phyloP scores from a whole-genome alignment of 2,888 invertebrate species.

The Drosophila cognata region DNA sequence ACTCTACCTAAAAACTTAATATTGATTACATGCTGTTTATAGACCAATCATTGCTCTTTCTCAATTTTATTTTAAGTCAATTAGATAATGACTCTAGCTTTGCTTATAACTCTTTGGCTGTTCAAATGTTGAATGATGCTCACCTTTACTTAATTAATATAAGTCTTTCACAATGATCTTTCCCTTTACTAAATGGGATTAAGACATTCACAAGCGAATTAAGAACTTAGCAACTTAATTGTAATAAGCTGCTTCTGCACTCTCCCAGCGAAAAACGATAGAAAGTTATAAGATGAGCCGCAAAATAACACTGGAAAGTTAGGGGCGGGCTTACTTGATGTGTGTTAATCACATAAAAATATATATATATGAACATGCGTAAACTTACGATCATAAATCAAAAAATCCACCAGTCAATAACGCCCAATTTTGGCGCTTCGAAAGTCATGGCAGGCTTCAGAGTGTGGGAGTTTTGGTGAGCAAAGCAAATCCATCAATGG shows the following conservation, averaged over 20 bases:
- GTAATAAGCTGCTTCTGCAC: background rate
- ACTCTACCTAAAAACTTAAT: background rate
- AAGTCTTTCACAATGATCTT: background rate
- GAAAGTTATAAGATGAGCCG: conserved; percentile 35
- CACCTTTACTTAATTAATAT: background rate
- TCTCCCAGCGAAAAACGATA: background rate
- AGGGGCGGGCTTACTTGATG: conserved; percentile 8
- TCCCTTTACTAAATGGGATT: background rate
- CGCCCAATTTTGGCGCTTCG: conserved; percentile 53
- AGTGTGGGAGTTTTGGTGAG: conserved; percentile 60
- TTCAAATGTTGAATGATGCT: background rate
- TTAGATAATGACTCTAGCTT: no score
- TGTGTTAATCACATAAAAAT: conserved; percentile 55
- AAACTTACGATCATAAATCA: conserved; percentile 52
- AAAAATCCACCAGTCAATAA: conserved; percentile 25
- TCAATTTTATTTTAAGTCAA: background rate
- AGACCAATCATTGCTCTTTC: background rate
- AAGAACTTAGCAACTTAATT: background rate
- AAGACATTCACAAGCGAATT: background rate
- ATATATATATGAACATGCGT: background rate
- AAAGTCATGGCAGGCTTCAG: conserved; percentile 29
- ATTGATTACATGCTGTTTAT: background rate
- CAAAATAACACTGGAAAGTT: conserved; percentile 27
- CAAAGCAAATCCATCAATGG: conserved; percentile 49
- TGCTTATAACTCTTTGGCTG: background rate